A percentile compares a stretch with the other conserved stretches of the same genome.
These are phyloP conservation scores for Ichneumon xanthorius DNA, from an alignment of 2,888 invertebrate species.

Conservation along the genomic window DNA sequence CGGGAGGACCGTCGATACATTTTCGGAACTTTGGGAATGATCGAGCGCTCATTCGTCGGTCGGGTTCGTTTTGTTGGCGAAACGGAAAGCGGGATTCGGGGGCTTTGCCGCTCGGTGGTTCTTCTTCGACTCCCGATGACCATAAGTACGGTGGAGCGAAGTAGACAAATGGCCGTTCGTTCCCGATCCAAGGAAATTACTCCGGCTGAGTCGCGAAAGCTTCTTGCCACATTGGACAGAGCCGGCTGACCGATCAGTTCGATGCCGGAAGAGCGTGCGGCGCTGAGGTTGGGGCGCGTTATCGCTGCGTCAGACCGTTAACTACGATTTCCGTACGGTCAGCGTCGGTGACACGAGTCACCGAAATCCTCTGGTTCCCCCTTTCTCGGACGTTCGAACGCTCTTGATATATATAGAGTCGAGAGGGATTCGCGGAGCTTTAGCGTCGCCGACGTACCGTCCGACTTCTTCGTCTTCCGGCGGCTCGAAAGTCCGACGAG, in stretches of 20 bases:
- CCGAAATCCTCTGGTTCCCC: conserved; percentile 33
- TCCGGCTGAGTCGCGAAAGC: conserved; percentile 25
- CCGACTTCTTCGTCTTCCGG: conserved; percentile 27
- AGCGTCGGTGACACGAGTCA: conserved; percentile 48
- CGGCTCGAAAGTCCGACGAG: conserved; percentile 21
- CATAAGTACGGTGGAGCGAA: conserved; percentile 27
- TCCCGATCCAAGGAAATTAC: conserved; percentile 52
- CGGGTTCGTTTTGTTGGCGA: conserved; percentile 36
- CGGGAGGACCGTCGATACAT: not conserved
- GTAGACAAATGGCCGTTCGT: conserved; percentile 45
- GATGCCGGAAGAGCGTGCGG: conserved; percentile 13
- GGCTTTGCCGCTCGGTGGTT: conserved; percentile 10
- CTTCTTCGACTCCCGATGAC: not conserved
- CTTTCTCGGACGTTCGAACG: conserved; percentile 40
- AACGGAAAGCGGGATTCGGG: conserved; percentile 24
- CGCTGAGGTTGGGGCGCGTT: conserved; percentile 57
- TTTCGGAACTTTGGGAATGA: conserved; percentile 34
- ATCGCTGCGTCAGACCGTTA: conserved; percentile 80
- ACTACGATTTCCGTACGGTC: conserved; percentile 58
- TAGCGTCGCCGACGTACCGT: conserved; percentile 17
- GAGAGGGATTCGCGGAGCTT: conserved; percentile 8
- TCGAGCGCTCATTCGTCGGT: conserved; percentile 1
- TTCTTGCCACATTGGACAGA: conserved; percentile 32
- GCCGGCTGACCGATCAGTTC: not conserved
- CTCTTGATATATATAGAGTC: conserved; percentile 25